Conservation (phyloP, 2,888 invertebrate genomes). For the Panorpa germanica region DNA sequence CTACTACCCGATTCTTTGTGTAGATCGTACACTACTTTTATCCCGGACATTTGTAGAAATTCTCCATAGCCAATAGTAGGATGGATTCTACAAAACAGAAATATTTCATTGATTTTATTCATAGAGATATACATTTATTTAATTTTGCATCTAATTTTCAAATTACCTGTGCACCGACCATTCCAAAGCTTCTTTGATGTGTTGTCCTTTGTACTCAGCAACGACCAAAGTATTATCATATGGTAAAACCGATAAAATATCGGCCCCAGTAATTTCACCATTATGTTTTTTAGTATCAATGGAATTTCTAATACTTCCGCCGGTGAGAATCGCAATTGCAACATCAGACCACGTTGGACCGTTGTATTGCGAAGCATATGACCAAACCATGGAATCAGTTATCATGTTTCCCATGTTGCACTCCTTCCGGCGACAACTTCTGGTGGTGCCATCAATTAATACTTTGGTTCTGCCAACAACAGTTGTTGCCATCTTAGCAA, state of each 20-base stretch:
- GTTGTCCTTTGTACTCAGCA: conserved; percentile 42
- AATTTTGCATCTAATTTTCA: too few species aligned
- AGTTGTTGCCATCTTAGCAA: conserved; percentile 26
- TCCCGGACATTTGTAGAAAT: conserved; percentile 70
- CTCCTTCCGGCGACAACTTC: conserved; percentile 46
- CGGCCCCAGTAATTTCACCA: conserved; percentile 47
- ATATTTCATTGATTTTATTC: too few species aligned
- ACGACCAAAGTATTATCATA: conserved; percentile 51
- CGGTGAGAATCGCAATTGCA: conserved; percentile 54
- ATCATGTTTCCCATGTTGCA: conserved; percentile 76
- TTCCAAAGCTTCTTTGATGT: conserved; percentile 44
- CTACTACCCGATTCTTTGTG: conserved; percentile 36
- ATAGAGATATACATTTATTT: too few species aligned
- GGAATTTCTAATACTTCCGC: conserved; percentile 60
- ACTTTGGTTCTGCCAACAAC: conserved; percentile 49
- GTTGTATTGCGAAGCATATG: conserved; percentile 27
- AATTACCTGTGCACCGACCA: conserved; percentile 32
- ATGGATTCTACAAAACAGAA: too few species aligned
- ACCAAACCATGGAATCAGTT: conserved; percentile 53
- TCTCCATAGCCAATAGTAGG: conserved; percentile 39
- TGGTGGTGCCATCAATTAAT: conserved; percentile 39
- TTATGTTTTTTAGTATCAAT: conserved; percentile 29
- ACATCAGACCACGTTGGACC: conserved; percentile 51
- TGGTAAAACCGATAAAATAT: conserved; percentile 54
- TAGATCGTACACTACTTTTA: conserved; percentile 50